These are phyloP conservation scores for Hirundo rustica DNA, from an alignment of 2,797 vertebrate genomes.

Conservation along the genomic window DNA sequence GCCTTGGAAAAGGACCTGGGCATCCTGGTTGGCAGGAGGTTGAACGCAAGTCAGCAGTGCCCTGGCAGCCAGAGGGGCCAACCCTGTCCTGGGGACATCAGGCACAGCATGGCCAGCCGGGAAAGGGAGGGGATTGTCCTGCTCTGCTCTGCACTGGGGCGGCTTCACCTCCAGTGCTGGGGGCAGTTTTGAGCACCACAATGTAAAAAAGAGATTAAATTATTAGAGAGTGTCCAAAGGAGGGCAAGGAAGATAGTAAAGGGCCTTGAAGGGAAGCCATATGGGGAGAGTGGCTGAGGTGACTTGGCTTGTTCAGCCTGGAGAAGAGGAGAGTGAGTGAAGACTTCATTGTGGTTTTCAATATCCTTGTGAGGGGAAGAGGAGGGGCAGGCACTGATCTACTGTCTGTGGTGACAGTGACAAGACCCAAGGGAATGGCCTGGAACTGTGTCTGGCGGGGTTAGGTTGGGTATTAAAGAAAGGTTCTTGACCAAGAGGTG, in stretches of 20 bases:
- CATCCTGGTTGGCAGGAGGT: background rate
- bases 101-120: rapidly evolving
- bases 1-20: no score
- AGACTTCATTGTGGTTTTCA: background rate
- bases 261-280: rapidly evolving
- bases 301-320: background rate
- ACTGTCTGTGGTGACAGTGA: no score
- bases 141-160: rapidly evolving
- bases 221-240: background rate
- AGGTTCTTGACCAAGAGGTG: background rate
- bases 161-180: rapidly evolving
- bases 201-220: background rate
- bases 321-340: background rate
- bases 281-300: background rate
- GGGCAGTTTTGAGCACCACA: rapidly evolving
- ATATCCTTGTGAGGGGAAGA: background rate
- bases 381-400: background rate
- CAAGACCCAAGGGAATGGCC: rapidly evolving
- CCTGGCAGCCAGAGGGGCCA: background rate
- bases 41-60: background rate
- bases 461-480: background rate
- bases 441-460: background rate
- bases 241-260: background rate
- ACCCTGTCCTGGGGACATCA: rapidly evolving
- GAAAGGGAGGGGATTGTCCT: background rate